These are phyloP conservation scores for Brachionus plicatilis DNA, from an alignment of 1,140 invertebrate species.

Conservation along the genomic window DNA sequence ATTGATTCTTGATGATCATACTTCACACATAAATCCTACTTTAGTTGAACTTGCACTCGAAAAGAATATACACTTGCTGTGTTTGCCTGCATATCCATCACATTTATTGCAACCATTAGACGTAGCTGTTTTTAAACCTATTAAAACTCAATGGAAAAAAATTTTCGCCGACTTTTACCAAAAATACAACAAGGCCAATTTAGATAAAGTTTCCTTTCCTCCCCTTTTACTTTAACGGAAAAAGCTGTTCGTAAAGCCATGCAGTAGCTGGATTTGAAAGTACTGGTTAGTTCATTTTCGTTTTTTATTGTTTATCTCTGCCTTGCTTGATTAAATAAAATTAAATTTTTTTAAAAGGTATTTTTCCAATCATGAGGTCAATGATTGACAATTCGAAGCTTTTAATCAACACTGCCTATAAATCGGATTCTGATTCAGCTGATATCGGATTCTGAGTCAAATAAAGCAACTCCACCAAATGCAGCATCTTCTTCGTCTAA, in stretches of 20 bases:
- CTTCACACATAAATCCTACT: not conserved
- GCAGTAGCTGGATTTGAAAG: not conserved
- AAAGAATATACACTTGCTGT: slow-evolving; percentile 42
- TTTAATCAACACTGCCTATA: not conserved
- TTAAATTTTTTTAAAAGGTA: not conserved
- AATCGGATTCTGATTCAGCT: not conserved
- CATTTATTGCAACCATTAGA: slow-evolving; percentile 44
- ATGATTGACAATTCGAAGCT: not conserved
- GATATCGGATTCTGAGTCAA: not conserved
- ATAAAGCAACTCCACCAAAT: not conserved
- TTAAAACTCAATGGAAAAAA: slow-evolving; percentile 41
- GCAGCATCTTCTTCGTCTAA: not conserved
- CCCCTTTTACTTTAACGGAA: not conserved
- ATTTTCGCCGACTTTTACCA: not conserved
- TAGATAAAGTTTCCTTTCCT: not conserved
- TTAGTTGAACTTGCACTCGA: slow-evolving; percentile 18
- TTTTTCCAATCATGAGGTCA: not conserved
- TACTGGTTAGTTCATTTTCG: not conserved
- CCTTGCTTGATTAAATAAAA: not conserved
- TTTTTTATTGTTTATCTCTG: not conserved
- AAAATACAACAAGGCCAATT: not conserved
- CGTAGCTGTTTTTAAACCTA: slow-evolving; percentile 42
- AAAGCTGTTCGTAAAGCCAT: not conserved
- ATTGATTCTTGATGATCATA: slow-evolving; percentile 41
- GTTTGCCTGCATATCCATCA: slow-evolving; percentile 45